Evolutionary conservation across 2,797 vertebrate genomes (phyloP).

Genomic region (Microcaecilia unicolor): DNA sequence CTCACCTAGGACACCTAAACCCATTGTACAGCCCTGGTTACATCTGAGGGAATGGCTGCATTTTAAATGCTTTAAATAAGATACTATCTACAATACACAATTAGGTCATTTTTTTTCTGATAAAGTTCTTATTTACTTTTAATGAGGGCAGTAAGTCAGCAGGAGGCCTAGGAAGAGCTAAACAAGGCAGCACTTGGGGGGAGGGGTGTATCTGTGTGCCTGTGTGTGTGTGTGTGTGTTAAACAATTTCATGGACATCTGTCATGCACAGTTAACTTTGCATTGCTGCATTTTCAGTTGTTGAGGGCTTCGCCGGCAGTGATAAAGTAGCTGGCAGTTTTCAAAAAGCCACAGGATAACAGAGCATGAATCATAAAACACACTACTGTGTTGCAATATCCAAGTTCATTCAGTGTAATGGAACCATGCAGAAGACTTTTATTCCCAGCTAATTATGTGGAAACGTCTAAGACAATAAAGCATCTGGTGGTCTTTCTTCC

Average conservation of each 20-base stretch:
- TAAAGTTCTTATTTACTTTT: conserved; percentile 34
- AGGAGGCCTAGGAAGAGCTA: background rate
- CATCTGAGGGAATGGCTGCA: too few relatives aligned
- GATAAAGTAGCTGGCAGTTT: conserved; percentile 74
- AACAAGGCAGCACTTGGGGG: conserved; percentile 32
- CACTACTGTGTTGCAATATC: conserved; percentile 79
- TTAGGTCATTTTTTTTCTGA: background rate
- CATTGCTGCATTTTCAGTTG: conserved; percentile 74
- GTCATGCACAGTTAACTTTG: conserved; percentile 94
- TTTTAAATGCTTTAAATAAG: too few relatives aligned
- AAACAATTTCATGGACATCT: conserved; percentile 96
- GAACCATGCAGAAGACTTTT: conserved; percentile 83
- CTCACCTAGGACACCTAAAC: too few relatives aligned
- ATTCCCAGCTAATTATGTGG: conserved; percentile 97
- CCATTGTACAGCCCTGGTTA: too few relatives aligned
- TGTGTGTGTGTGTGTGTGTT: conserved; percentile 62
- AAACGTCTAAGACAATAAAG: conserved; percentile 96
- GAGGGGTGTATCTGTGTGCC: conserved; percentile 17
- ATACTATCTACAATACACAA: too few relatives aligned
- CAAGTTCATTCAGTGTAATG: conserved; percentile 95
- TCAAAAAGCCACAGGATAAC: conserved; percentile 65
- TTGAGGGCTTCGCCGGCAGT: conserved; percentile 57
- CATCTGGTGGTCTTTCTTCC: conserved; percentile 96
- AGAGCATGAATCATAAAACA: conserved; percentile 77
- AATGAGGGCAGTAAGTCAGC: conserved; percentile 24